A percentile compares a stretch with the other conserved stretches of the same genome.
Evolutionary conservation across 1,140 invertebrate species (phyloP).

Genomic region (Aphelenchoides fujianensis): DNA sequence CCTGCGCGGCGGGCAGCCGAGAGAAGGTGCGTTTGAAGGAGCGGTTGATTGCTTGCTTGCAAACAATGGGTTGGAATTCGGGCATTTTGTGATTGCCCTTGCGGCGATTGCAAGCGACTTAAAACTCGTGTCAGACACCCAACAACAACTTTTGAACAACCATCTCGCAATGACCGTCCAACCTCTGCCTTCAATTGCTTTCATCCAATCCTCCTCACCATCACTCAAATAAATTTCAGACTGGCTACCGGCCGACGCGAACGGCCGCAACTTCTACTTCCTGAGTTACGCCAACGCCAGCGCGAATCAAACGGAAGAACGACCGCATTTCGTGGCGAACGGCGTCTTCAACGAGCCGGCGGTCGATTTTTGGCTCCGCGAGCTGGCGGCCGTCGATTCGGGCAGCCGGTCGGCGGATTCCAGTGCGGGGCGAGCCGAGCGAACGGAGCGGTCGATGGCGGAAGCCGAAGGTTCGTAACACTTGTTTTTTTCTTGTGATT

Average conservation of each 20-base stretch:
- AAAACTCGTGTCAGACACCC: not conserved
- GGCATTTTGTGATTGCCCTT: not conserved
- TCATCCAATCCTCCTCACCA: too few relatives aligned
- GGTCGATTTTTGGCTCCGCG: slow-evolving; percentile 1
- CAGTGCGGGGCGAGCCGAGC: not conserved
- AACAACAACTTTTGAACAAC: too few relatives aligned
- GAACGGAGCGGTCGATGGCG: not conserved
- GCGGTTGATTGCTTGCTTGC: too few relatives aligned
- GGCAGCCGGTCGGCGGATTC: too few relatives aligned
- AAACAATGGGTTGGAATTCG: too few relatives aligned
- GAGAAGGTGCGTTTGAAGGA: not conserved
- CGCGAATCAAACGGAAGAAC: not conserved
- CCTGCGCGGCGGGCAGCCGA: not conserved
- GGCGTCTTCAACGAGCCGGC: not conserved
- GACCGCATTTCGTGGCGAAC: not conserved
- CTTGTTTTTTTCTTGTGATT: too few relatives aligned
- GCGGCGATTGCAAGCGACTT: too few relatives aligned
- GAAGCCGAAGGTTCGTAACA: not conserved
- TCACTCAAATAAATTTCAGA: not conserved
- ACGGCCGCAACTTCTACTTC: not conserved
- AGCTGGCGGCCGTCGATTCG: not conserved
- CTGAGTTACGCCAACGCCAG: not conserved
- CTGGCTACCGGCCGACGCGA: not conserved
- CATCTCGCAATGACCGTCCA: too few relatives aligned
- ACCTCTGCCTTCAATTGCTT: too few relatives aligned